Evolutionary conservation across 2,113 vertebrate genomes (phyloP).

Genomic region (Craseonycteris thonglongyai): DNA sequence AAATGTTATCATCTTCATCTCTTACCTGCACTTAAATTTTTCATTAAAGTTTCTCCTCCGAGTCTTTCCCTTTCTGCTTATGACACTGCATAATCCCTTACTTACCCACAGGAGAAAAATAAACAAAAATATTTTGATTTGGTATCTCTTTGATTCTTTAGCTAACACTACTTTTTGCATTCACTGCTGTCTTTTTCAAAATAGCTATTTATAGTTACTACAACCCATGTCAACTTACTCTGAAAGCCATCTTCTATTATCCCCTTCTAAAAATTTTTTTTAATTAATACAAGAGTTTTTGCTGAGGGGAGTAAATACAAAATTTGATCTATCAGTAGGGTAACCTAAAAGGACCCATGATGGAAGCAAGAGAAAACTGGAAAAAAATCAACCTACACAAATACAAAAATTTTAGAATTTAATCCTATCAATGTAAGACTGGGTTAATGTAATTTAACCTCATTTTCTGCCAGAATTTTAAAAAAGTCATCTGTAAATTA

Average conservation of each 20-base stretch:
- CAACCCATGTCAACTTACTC: not conserved
- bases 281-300: not conserved
- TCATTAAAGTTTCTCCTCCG: not conserved
- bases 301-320: accelerated
- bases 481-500: not conserved
- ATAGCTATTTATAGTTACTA: not conserved
- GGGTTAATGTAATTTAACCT: not conserved
- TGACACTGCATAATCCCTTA: not conserved
- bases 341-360: not conserved
- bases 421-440: not conserved
- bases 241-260: not conserved
- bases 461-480: not conserved
- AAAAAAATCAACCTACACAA: not conserved
- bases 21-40: not conserved
- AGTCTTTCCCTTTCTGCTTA: not conserved
- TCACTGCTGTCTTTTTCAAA: not conserved
- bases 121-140: not conserved
- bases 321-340: not conserved
- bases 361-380: not conserved
- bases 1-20: not conserved
- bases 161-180: not conserved
- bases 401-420: not conserved
- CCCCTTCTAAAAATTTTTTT: too few relatives aligned
- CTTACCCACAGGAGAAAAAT: not conserved
- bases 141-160: not conserved